These are phyloP conservation scores for Drosophila ercepeae DNA, from an alignment of 1,140 invertebrate genomes.

Conservation along the genomic window DNA sequence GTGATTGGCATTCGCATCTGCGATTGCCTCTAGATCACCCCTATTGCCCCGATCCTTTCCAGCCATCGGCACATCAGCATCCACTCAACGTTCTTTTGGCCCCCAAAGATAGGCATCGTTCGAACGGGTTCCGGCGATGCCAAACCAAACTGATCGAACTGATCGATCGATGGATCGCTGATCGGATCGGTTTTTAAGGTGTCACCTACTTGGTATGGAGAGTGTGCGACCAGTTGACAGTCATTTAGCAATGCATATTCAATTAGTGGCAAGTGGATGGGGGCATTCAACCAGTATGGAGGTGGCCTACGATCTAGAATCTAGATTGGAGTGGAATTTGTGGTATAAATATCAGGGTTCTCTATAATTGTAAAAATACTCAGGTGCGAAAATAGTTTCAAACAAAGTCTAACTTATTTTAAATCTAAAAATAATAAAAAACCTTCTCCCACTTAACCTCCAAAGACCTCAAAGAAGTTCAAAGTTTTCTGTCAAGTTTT, in stretches of 20 bases:
- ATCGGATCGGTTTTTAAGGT: slow-evolving; percentile 47
- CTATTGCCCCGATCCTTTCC: background rate
- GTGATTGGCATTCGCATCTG: slow-evolving; percentile 74
- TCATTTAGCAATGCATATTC: slow-evolving; percentile 60
- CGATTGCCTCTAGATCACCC: slow-evolving; percentile 1
- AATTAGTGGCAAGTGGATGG: slow-evolving; percentile 28
- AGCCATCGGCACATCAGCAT: slow-evolving; percentile 25
- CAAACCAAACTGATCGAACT: slow-evolving; percentile 10
- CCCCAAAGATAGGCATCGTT: slow-evolving; percentile 62
- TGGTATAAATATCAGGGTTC: background rate
- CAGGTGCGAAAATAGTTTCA: background rate
- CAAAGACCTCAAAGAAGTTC: no score
- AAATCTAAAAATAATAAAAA: no score
- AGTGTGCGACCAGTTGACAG: slow-evolving; percentile 52
- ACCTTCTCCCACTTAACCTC: no score
- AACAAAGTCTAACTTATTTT: no score
- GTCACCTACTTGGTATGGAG: slow-evolving; percentile 69
- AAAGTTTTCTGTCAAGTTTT: no score
- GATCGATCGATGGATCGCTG: slow-evolving; percentile 15
- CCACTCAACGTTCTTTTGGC: slow-evolving; percentile 20
- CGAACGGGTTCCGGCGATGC: slow-evolving; percentile 52
- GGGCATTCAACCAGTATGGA: background rate
- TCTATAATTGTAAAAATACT: background rate
- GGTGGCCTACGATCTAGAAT: background rate
- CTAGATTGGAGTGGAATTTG: background rate